A percentile compares a stretch with the other conserved stretches of the same genome.
phyloP scores from a whole-genome alignment of 2,888 invertebrate species.

The Ctenicera cuprea region DNA sequence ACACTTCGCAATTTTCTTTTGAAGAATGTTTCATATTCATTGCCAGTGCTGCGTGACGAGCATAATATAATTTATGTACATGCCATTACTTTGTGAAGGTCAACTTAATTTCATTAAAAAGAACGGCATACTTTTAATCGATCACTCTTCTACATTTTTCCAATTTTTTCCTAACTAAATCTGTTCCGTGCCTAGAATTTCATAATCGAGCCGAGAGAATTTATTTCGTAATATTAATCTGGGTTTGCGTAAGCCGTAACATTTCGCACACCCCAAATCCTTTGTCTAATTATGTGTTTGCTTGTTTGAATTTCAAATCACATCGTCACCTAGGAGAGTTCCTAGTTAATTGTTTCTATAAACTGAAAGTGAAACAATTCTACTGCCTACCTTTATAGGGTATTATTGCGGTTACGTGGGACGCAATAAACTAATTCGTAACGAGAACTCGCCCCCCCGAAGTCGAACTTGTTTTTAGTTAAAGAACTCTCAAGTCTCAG shows the following conservation, averaged over 20 bases:
- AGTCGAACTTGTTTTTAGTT: background rate
- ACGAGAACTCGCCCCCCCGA: background rate
- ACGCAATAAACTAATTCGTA: conserved; percentile 17
- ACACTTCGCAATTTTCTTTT: too few relatives aligned
- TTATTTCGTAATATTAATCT: conserved; percentile 12
- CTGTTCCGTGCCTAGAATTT: background rate
- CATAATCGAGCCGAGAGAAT: background rate
- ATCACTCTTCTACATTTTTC: background rate
- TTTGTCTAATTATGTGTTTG: conserved; percentile 34
- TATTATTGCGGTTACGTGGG: conserved; percentile 2
- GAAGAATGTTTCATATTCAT: conserved; percentile 1
- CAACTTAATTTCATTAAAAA: background rate
- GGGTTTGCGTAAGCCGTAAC: conserved; percentile 32
- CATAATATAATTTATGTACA: conserved; percentile 5
- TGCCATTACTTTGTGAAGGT: background rate
- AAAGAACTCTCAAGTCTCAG: background rate
- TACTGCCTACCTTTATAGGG: background rate
- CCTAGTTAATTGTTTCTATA: conserved; percentile 28
- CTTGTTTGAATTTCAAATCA: conserved; percentile 38
- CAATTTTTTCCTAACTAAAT: background rate
- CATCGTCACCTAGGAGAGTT: conserved; percentile 37
- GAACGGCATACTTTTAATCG: background rate
- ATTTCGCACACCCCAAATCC: conserved; percentile 34
- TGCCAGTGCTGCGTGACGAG: background rate
- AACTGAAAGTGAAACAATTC: conserved; percentile 22